A percentile compares a stretch with the other conserved stretches of the same genome.
These are phyloP conservation scores for Bovichtus diacanthus DNA, from an alignment of 2,797 vertebrate species.

Conservation along the genomic window DNA sequence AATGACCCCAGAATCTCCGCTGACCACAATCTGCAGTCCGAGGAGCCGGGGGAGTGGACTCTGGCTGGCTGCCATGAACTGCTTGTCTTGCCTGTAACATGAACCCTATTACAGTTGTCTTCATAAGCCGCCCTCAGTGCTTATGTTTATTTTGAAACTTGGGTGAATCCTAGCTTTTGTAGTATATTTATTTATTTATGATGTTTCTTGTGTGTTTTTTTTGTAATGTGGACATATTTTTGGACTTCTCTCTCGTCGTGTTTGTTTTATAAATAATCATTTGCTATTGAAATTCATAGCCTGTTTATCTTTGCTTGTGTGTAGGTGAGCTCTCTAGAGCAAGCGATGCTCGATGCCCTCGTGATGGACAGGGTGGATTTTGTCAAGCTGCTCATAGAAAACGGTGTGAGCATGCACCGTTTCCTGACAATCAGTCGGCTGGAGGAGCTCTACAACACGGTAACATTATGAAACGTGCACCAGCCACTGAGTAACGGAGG, in stretches of 20 bases:
- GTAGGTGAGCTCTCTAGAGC: conserved; percentile 97
- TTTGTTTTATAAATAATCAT: conserved; percentile 54
- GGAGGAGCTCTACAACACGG: conserved; percentile 98
- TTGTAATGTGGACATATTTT: conserved; percentile 20
- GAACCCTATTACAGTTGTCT: conserved; percentile 53
- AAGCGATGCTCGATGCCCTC: conserved; percentile 98
- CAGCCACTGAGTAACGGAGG: not conserved
- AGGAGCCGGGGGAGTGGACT: conserved; percentile 33
- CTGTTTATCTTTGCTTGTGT: conserved; percentile 37
- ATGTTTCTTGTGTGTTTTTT: conserved; percentile 12
- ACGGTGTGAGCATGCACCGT: conserved; percentile 99
- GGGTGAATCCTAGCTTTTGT: conserved; percentile 28
- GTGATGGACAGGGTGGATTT: conserved; percentile 99
- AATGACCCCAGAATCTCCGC: conserved; percentile 50
- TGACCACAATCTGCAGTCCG: conserved; percentile 31
- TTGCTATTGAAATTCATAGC: conserved; percentile 27
- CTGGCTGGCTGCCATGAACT: conserved; percentile 47
- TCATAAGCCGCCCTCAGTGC: conserved; percentile 42
- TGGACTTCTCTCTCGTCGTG: not conserved
- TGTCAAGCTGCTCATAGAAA: conserved; percentile 98
- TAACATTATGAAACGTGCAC: conserved; percentile 65
- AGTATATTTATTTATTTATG: conserved; percentile 58
- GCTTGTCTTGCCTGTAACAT: conserved; percentile 69
- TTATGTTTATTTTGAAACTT: conserved; percentile 66
- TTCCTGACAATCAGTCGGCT: conserved; percentile 97